Percentiles rank a stretch among this genome's conserved stretches.
Conservation (phyloP, 2,113 vertebrate species). For the Ceuthmochares aereus region DNA sequence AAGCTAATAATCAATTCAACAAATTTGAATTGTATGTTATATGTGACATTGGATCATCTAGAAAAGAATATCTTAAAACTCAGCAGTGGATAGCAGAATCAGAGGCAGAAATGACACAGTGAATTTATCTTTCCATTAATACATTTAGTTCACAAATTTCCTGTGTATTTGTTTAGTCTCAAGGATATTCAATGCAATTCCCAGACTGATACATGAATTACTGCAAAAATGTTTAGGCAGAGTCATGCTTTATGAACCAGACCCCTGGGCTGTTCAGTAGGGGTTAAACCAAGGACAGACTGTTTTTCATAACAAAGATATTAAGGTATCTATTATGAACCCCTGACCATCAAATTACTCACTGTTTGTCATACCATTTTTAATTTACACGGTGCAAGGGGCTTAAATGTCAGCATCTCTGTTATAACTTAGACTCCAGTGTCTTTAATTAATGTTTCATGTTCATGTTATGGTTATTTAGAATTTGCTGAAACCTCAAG, state of each 20-base stretch:
- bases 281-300: slow-evolving; percentile 77
- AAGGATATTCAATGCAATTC: slow-evolving; percentile 34
- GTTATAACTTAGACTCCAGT: slow-evolving; percentile 74
- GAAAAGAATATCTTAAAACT: not conserved
- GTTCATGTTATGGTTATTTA: slow-evolving; percentile 81
- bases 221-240: slow-evolving; percentile 70
- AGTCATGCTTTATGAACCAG: slow-evolving; percentile 67
- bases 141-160: slow-evolving; percentile 37
- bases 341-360: slow-evolving; percentile 78
- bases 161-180: slow-evolving; percentile 51
- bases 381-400: slow-evolving; percentile 75
- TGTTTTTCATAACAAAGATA: slow-evolving; percentile 74
- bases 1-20: not conserved
- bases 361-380: slow-evolving; percentile 77
- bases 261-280: slow-evolving; percentile 33
- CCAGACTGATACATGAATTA: slow-evolving; percentile 59
- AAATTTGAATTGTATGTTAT: not conserved
- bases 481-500: slow-evolving; percentile 77
- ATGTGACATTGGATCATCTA: not conserved
- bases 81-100: not conserved
- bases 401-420: slow-evolving; percentile 79
- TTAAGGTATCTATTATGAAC: slow-evolving; percentile 77
- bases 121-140: not conserved
- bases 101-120: not conserved
- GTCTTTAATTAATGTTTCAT: slow-evolving; percentile 83